Conservation (phyloP, 2,797 vertebrate species). For the Steatocranus sp. region DNA sequence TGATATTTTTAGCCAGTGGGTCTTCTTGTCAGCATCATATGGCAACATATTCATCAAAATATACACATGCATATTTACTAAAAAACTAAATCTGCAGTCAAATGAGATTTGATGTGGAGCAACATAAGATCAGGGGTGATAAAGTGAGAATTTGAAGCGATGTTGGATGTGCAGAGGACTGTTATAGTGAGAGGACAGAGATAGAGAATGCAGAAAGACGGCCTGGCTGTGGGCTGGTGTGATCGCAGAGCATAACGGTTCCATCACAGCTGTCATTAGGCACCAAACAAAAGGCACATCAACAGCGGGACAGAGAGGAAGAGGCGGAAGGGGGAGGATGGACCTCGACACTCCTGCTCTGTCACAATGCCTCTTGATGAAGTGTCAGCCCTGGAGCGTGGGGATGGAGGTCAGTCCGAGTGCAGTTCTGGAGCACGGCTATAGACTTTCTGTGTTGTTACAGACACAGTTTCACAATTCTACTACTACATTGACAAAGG, state of each 20-base stretch:
- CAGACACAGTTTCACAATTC: not conserved
- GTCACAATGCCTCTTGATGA: slow-evolving; percentile 55
- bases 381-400: slow-evolving; percentile 42
- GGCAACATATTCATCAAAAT: slow-evolving; percentile 7
- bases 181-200: not conserved
- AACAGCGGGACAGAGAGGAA: slow-evolving; percentile 36
- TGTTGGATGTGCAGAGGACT: slow-evolving; percentile 16
- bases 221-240: slow-evolving; percentile 40
- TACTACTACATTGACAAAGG: not conserved
- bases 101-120: slow-evolving; percentile 51
- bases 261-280: slow-evolving; percentile 73
- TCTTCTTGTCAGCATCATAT: slow-evolving; percentile 27
- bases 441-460: not conserved
- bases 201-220: not conserved
- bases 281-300: slow-evolving; percentile 60
- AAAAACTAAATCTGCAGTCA: not conserved
- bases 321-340: slow-evolving; percentile 6
- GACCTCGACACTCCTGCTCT: slow-evolving; percentile 41
- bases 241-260: slow-evolving; percentile 72
- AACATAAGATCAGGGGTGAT: slow-evolving; percentile 9
- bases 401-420: slow-evolving; percentile 28
- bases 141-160: not conserved
- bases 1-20: slow-evolving; percentile 57
- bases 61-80: slow-evolving; percentile 4
- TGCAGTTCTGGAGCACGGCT: slow-evolving; percentile 14